Evolutionary conservation across 2,797 vertebrate genomes (phyloP), one percentile per base, ranked within the genome.

Genomic region (Muscicapa striata): DNA sequence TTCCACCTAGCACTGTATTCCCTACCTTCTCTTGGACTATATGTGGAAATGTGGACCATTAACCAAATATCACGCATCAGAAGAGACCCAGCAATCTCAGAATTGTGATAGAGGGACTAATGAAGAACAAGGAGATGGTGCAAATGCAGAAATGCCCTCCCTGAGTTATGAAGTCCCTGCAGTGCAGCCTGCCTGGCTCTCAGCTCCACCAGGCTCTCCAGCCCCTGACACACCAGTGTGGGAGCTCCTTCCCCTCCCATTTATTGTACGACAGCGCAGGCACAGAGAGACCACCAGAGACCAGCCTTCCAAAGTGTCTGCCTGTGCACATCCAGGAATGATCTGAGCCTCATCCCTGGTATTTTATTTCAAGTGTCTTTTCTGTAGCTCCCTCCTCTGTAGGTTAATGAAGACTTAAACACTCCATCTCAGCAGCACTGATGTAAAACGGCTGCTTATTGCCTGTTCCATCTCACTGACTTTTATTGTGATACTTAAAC

Each of bases 401-500:
- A 94, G 96, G 95, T 97, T 98, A 97, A 98, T 97, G 97, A 97
- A 98, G 97, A 97, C 46, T 88, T 95, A 95, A 97, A 94, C 94
- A 94, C 95, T 96, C 93, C 0, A 78, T 93, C 97, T 95, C 95
- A 87, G 97, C 95, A 95, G 96, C 95, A 89, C 95, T 96, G 97
- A 97, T 98, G 97, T 98, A 98, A 98, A 98, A 98, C 94, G 97
- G 92, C 96, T 97, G 95, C 97, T 98, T 98, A 98, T 95, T 97
- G 98, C 97, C 90, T 97, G 98, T 98, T 98, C 98, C 97, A 98
- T 97, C 97, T 97, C 98, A 96, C 97, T 98, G 98, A 97, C 97
- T 98, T 98, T 98, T 98, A 98, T 98, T 97, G 97, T 97, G 97
- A 98, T 97, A 98, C 97, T 98, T 98, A 98, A 98, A 98, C 97